A percentile compares a stretch with the other conserved stretches of the same genome.
Conservation (phyloP, 2,888 invertebrate species). For the Eudemis profundana region DNA sequence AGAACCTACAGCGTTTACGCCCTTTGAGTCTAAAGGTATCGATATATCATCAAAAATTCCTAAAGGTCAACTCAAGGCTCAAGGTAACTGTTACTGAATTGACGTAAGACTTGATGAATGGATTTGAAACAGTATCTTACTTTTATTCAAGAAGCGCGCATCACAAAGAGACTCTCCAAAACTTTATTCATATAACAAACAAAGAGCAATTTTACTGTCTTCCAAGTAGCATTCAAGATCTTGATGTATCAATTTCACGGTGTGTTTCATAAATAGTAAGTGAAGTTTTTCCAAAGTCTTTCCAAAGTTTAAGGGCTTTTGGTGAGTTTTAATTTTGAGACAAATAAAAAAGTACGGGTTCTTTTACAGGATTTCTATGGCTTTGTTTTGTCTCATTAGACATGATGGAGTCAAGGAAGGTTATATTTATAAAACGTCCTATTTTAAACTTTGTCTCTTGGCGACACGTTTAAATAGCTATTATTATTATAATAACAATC, state of each 20-base stretch:
- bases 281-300: background rate
- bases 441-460: too few species aligned
- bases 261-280: background rate
- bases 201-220: background rate
- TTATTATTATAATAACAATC: too few species aligned
- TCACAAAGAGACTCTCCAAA: background rate
- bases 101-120: conserved; percentile 19
- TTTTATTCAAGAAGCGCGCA: background rate
- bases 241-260: conserved; percentile 5
- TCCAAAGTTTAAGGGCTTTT: background rate
- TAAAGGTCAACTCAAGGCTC: too few species aligned
- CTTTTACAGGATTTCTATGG: background rate
- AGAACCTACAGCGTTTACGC: too few species aligned
- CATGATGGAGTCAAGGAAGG: too few species aligned
- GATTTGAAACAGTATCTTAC: background rate
- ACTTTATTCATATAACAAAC: conserved; percentile 5
- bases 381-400: background rate
- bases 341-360: background rate
- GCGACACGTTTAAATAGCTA: too few species aligned
- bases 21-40: too few species aligned
- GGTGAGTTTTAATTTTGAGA: background rate
- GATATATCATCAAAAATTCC: too few species aligned
- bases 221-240: background rate
- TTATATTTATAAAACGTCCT: too few species aligned
- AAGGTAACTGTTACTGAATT: too few species aligned